Evolutionary conservation across 2,888 invertebrate species (phyloP).

Genomic region (Tuta absoluta): DNA sequence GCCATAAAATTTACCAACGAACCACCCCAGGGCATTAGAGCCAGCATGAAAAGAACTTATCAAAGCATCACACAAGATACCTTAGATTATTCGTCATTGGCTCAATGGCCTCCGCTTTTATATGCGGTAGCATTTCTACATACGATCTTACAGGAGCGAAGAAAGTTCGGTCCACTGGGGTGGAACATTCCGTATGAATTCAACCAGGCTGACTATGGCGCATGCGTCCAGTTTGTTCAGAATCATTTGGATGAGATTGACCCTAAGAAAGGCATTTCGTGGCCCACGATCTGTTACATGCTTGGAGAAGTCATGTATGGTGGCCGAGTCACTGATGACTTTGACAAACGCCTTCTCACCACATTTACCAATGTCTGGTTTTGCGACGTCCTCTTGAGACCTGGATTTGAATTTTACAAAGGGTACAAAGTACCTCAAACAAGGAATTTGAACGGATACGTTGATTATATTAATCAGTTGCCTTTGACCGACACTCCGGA

Average conservation of each 20-base stretch:
- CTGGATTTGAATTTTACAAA: conserved; percentile 95
- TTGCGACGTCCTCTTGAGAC: conserved; percentile 91
- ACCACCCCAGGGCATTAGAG: conserved; percentile 95
- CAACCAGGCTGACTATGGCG: conserved; percentile 97
- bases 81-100: conserved; percentile 93
- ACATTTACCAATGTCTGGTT: conserved; percentile 98
- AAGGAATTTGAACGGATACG: conserved; percentile 87
- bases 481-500: conserved; percentile 95
- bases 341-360: conserved; percentile 94
- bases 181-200: conserved; percentile 99
- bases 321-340: conserved; percentile 97
- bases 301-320: conserved; percentile 94
- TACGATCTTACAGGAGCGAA: conserved; percentile 95
- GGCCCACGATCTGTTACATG: conserved; percentile 99
- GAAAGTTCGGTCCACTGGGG: conserved; percentile 97
- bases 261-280: conserved; percentile 97
- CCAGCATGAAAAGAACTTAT: conserved; percentile 96
- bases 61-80: conserved; percentile 94
- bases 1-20: conserved; percentile 99
- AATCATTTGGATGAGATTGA: conserved; percentile 98
- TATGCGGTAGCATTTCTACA: conserved; percentile 97
- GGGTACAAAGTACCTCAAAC: conserved; percentile 95
- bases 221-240: conserved; percentile 97
- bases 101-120: conserved; percentile 96
- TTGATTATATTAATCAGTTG: conserved; percentile 92